Base-by-base conservation (phyloP, 2,113 vertebrate species). In the Myotis yumanensis region DNA sequence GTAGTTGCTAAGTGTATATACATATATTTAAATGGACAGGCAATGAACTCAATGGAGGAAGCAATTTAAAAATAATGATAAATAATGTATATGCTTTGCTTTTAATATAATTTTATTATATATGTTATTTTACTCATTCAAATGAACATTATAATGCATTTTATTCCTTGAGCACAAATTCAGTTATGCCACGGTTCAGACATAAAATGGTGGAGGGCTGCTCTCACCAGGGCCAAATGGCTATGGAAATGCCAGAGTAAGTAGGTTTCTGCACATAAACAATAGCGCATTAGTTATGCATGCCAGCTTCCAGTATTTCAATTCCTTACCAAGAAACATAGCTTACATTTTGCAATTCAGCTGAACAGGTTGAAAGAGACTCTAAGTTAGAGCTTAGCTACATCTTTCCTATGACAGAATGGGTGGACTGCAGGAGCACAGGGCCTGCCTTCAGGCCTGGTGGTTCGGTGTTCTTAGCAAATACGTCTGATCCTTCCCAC, bases 51-150 rank as follows among this genome's bases (percentile, higher is more conserved):
- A 73, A 32, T 32, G 16, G 35, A 92, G 7, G 46, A 92, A 85
- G 22, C 23, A 89, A 88, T 73, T 82, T 48, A 88, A 73, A 71
- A 82, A 79, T 77, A 82, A 94, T 40, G 59, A 71, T n/a, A 71
- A 76, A 87, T 64, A 59, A 95, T 62, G 46, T 51, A 93, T 86
- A 90, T 46, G 30, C 12, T 64, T 90, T 32, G 15, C 23, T 92
- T 88, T 89, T n/a, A 46, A 66, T 72, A 69, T 57, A 43, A 66
- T 91, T 82, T 88, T 64, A 52, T 23, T 64, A n/a, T 17, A 68
- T 40, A 18, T 48, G 9, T 80, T 80, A 69, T 90, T 76, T 71
- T 72, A 57, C 14, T 75, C 40, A 40, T 48, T 32, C 52, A 37
- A 62, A 54, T 80, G 71, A 80, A 35, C 52, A 46, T 89, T 76